These are phyloP conservation scores for Marmota monax DNA, from an alignment of 2,113 vertebrate species.

Conservation along the genomic window DNA sequence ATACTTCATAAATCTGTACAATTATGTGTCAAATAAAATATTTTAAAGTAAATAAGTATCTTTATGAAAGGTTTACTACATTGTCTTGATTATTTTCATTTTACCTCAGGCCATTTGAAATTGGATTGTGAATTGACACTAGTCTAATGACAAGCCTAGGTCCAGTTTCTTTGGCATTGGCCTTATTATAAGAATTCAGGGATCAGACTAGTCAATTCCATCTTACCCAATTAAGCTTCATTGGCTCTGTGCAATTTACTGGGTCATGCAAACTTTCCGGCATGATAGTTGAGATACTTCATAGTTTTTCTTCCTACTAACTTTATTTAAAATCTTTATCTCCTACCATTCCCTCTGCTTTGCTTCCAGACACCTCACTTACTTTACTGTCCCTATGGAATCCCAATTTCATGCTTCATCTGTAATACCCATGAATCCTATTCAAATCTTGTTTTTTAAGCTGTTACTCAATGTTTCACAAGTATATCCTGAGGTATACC, in stretches of 20 bases:
- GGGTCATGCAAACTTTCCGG: constrained; percentile 4
- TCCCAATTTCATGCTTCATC: not conserved
- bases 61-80: not conserved
- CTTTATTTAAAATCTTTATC: not conserved
- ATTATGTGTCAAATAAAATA: not conserved
- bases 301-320: not conserved
- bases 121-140: not conserved
- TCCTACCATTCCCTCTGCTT: not conserved
- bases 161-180: constrained; percentile 13
- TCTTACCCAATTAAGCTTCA: constrained; percentile 6
- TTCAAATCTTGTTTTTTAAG: constrained; percentile 23
- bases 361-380: not conserved
- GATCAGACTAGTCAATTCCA: not conserved
- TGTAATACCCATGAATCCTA: not conserved
- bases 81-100: constrained; percentile 25
- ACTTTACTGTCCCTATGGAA: not conserved
- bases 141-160: not conserved
- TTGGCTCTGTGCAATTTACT: not conserved
- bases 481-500: not conserved
- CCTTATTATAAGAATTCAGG: not conserved
- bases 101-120: constrained; percentile 26
- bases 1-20: not conserved
- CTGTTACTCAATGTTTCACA: not conserved
- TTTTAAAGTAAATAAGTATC: constrained; percentile 34
- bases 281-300: not conserved